Evolutionary conservation across 2,797 vertebrate species (phyloP).

Genomic region (Trachurus trachurus): DNA sequence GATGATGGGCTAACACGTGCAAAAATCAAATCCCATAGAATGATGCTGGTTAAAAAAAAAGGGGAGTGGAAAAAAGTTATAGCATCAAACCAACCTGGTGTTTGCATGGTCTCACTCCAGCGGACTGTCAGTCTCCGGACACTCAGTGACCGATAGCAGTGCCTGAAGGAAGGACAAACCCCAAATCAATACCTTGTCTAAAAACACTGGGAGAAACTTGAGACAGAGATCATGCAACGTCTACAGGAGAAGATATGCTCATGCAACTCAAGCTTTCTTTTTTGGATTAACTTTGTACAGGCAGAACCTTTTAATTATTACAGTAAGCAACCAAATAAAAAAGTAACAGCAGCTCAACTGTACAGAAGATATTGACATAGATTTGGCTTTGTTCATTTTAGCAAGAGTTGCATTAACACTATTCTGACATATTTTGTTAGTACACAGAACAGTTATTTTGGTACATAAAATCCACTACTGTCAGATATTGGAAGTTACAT

Average conservation of each 20-base stretch:
- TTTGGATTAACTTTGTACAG: constrained; percentile 69
- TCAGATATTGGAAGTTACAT: constrained; percentile 81
- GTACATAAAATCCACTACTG: constrained; percentile 80
- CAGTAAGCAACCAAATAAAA: constrained; percentile 82
- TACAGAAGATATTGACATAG: constrained; percentile 81
- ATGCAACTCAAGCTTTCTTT: constrained; percentile 91
- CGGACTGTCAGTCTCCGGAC: constrained; percentile 71
- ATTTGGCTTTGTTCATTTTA: constrained; percentile 85
- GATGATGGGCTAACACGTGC: not conserved
- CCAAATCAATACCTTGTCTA: constrained; percentile 78
- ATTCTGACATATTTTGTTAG: constrained; percentile 85
- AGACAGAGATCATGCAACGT: constrained; percentile 89
- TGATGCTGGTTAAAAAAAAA: too few species aligned
- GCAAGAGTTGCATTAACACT: constrained; percentile 89
- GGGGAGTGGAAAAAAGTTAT: too few species aligned
- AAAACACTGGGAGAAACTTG: constrained; percentile 67
- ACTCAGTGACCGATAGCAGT: constrained; percentile 66
- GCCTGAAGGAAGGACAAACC: constrained; percentile 83
- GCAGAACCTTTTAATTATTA: constrained; percentile 74
- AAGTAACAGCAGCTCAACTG: constrained; percentile 85
- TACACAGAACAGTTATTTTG: constrained; percentile 85
- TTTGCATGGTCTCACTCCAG: constrained; percentile 49
- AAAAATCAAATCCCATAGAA: constrained; percentile 11
- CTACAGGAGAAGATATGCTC: constrained; percentile 86
- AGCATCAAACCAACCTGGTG: constrained; percentile 73